These are phyloP conservation scores for Caranx ignobilis DNA, from an alignment of 2,113 vertebrate genomes.

Conservation along the genomic window DNA sequence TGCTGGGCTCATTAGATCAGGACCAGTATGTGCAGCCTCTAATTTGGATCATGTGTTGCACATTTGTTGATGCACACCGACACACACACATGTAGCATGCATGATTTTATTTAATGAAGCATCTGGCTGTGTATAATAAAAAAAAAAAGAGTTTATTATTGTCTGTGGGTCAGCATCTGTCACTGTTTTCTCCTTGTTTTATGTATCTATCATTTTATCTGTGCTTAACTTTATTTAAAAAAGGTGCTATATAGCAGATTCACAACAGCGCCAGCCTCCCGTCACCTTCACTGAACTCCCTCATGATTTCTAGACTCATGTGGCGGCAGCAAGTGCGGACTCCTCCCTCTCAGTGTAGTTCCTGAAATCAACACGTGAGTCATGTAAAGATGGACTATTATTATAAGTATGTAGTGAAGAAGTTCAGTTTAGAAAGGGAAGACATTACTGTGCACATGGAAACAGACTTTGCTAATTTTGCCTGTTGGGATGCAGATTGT, in stretches of 20 bases:
- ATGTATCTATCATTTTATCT: too few relatives aligned
- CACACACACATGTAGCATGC: not conserved
- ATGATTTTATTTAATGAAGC: constrained; percentile 6
- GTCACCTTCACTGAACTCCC: not conserved
- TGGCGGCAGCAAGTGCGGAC: too few relatives aligned
- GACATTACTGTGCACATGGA: not conserved
- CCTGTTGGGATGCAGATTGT: not conserved
- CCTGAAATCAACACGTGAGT: not conserved
- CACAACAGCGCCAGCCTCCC: not conserved
- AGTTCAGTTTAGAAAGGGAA: not conserved
- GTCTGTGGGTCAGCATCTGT: not conserved
- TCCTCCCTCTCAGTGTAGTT: not conserved
- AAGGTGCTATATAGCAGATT: not conserved
- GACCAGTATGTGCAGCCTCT: not conserved
- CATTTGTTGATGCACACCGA: constrained; percentile 2
- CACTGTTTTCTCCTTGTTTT: too few relatives aligned
- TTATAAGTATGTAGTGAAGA: not conserved
- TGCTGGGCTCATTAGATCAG: not conserved
- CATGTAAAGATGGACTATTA: not conserved
- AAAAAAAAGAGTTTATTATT: not conserved
- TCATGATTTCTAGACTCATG: not conserved
- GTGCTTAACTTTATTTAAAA: too few relatives aligned
- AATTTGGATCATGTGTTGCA: constrained; percentile 16
- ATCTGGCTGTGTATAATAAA: not conserved
- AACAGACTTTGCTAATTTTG: not conserved